Base-by-base conservation (phyloP, 2,797 vertebrate species). In the Borostomias antarcticus region DNA sequence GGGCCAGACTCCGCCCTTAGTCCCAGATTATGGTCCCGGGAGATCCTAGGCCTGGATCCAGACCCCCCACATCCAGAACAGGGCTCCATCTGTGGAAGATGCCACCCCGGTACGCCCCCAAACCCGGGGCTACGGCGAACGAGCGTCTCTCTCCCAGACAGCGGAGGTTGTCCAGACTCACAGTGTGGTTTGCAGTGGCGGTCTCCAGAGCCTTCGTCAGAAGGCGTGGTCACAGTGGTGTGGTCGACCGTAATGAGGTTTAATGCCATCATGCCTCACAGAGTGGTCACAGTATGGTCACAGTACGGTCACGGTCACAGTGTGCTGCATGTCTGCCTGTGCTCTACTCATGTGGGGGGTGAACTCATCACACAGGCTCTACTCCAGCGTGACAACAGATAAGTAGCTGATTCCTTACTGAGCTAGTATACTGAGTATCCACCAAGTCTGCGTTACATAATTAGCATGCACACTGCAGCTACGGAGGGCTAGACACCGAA, bases 101-200 rank as follows among this genome's bases (percentile, higher is more conserved):
- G 9, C 32, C 32, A 4, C 37, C 11, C 37, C 37, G 1, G 2
- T 13, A 9, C 35, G 9, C 35, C 37, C 37, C 35, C 35, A 40
- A 13, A 9, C 35, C 35, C 35, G 15, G 21, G 2, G 50, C 5
- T 7, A 48, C 6, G 19, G 19, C 19, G 47, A 48, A 48, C 47
- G 19, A 13, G 2, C 8, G n/a, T n/a, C 48, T 53, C 25, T 43
- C 30, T 26, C n/a, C 58, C 45, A 73, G 80, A 84, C 61, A 10
- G 72, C 86, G 86, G n/a, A 89, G 84, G 76, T 89, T 86, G 86
- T 82, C 85, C 78, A 68, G 68, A 73, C 72, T 70, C 72, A 64
- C 64, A 15, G n/a, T 47, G 68, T 80, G 58, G 19, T 86, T 40
- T 81, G 75, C 78, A 54, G 81, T 67, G 78, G 78, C 81, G 83